Conservation (phyloP, 2,888 invertebrate species). For the Xylophagus ater region DNA sequence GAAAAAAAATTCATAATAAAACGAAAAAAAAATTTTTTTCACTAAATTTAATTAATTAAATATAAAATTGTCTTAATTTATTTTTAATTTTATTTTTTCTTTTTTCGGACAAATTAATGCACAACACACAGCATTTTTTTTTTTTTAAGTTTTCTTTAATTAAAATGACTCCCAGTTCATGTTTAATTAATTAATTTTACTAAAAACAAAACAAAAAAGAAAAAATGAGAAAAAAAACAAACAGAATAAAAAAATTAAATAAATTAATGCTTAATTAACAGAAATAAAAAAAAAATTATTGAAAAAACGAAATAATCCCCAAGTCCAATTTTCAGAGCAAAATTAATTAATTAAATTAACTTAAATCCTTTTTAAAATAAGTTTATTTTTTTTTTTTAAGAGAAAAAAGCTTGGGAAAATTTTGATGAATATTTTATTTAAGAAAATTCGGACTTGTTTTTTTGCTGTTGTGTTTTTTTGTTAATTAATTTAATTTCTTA, state of each 20-base stretch:
- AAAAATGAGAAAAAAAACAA: constrained; percentile 14
- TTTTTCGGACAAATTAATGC: too few species aligned
- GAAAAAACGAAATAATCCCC: constrained; percentile 11
- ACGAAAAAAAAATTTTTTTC: constrained; percentile 6
- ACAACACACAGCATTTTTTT: too few species aligned
- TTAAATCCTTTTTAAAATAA: too few species aligned
- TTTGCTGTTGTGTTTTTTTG: too few species aligned
- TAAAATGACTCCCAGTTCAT: constrained; percentile 18
- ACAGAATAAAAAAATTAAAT: constrained; percentile 5
- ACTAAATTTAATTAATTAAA: background rate
- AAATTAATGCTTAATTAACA: constrained; percentile 9
- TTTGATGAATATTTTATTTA: background rate
- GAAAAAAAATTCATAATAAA: constrained; percentile 1
- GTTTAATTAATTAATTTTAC: constrained; percentile 11
- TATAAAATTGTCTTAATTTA: background rate
- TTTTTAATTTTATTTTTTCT: too few species aligned
- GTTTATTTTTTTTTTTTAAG: too few species aligned
- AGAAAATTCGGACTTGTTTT: background rate
- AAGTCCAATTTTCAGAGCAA: constrained; percentile 12
- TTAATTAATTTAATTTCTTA: too few species aligned
- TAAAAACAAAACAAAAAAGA: constrained; percentile 18
- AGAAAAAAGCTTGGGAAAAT: too few species aligned
- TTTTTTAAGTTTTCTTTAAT: too few species aligned
- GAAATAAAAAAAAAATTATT: constrained; percentile 3
- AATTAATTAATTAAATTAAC: too few species aligned